Evolutionary conservation across 2,113 vertebrate genomes (phyloP).

Genomic region (Mormyrus iriodes): DNA sequence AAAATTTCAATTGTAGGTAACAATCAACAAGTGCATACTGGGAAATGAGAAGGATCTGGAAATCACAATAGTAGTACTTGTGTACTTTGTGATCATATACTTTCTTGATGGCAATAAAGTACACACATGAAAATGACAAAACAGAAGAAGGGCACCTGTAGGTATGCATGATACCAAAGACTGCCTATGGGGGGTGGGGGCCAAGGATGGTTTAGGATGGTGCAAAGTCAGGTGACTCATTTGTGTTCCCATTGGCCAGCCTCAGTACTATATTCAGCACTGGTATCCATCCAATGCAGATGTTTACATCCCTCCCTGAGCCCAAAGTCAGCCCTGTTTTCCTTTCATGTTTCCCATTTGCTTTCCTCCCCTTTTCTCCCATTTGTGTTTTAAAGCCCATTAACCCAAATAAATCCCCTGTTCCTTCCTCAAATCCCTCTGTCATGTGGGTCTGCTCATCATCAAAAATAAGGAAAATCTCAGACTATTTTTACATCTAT

Average conservation of each 20-base stretch:
- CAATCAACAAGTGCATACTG: too few species aligned
- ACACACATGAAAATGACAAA: background rate
- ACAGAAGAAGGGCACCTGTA: background rate
- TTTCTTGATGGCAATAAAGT: background rate
- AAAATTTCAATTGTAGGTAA: background rate
- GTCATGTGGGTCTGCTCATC: background rate
- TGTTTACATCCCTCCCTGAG: background rate
- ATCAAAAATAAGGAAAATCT: background rate
- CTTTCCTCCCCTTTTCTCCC: background rate
- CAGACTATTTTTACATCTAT: background rate
- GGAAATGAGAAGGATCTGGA: background rate
- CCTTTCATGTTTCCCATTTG: background rate
- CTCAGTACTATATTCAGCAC: background rate
- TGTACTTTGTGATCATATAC: background rate
- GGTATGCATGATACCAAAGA: background rate
- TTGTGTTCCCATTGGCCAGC: background rate
- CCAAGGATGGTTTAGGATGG: too few species aligned
- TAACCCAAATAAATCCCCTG: background rate
- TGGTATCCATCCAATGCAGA: background rate
- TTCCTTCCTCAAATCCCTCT: background rate
- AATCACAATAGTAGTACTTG: background rate
- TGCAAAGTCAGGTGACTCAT: background rate
- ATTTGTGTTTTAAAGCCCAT: background rate
- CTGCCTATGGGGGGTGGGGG: background rate
- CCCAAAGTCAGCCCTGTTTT: background rate